Percentiles rank a stretch among this genome's conserved stretches.
Evolutionary conservation across 92 coral and sea anemone genomes (phyloP).

Genomic region (Nematostella vectensis): DNA sequence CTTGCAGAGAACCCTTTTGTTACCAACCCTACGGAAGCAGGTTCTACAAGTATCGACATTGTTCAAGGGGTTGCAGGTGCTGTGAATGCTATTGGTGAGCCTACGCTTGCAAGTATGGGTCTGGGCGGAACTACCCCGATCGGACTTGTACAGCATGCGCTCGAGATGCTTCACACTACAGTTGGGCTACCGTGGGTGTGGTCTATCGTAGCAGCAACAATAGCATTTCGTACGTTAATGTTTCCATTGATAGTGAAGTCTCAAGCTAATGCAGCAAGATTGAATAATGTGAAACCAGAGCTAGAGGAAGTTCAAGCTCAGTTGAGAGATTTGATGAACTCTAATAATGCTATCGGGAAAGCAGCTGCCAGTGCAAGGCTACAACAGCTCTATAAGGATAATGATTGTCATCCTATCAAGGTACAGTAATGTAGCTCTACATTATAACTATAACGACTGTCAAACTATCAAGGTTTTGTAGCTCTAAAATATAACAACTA

Average conservation of each 20-base stretch:
- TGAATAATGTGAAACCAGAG: constrained; percentile 86
- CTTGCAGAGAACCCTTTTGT: constrained; percentile 47
- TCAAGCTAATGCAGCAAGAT: constrained; percentile 85
- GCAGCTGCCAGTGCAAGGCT: constrained; percentile 62
- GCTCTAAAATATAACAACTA: too few species aligned
- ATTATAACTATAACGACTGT: too few species aligned
- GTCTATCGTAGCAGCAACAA: constrained; percentile 69
- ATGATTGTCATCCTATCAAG: constrained; percentile 88
- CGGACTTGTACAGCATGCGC: constrained; percentile 77
- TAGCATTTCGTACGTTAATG: constrained; percentile 55
- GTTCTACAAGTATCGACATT: constrained; percentile 41
- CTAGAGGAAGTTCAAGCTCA: constrained; percentile 72
- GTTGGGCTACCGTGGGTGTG: constrained; percentile 77
- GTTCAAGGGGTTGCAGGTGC: constrained; percentile 51
- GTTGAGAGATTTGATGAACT: constrained; percentile 75
- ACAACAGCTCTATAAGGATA: constrained; percentile 69
- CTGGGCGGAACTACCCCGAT: constrained; percentile 77
- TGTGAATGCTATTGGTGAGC: constrained; percentile 52
- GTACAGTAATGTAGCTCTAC: too few species aligned
- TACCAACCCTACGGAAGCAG: constrained; percentile 36
- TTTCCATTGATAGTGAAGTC: constrained; percentile 80
- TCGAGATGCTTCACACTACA: constrained; percentile 63
- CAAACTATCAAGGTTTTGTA: too few species aligned
- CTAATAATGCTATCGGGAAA: constrained; percentile 57
- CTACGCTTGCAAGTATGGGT: constrained; percentile 65